Evolutionary conservation across 2,113 vertebrate genomes (phyloP).

Genomic region (Hypocryptadius cinnamomeus): DNA sequence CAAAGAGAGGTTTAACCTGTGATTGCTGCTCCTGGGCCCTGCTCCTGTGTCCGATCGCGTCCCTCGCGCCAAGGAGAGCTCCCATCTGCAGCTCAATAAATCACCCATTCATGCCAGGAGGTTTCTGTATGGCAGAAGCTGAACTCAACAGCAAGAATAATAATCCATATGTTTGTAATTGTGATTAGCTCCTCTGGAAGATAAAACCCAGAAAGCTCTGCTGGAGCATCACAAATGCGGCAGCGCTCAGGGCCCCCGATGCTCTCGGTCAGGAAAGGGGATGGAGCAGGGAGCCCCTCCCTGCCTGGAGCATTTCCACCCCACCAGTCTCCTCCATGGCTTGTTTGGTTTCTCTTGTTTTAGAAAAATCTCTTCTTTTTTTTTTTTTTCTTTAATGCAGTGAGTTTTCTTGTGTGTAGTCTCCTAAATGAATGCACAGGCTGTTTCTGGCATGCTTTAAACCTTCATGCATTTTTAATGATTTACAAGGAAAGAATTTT

Average conservation of each 20-base stretch:
- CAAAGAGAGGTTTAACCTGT: not conserved
- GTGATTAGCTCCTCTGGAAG: conserved; percentile 5
- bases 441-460: conserved; percentile 64
- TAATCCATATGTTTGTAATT: conserved; percentile 35
- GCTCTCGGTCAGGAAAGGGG: not conserved
- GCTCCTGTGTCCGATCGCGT: not conserved
- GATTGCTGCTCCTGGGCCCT: not conserved
- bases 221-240: not conserved
- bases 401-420: conserved; percentile 2
- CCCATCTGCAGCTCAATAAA: conserved; percentile 17
- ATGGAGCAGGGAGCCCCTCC: not conserved
- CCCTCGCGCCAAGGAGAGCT: not conserved
- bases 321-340: not conserved
- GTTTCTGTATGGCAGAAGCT: conserved; percentile 5
- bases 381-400: conserved; percentile 17
- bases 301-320: not conserved
- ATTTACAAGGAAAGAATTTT: conserved; percentile 71
- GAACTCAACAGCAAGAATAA: conserved; percentile 19
- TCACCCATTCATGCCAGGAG: not conserved
- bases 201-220: not conserved
- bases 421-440: conserved; percentile 53
- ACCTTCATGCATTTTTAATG: conserved; percentile 77
- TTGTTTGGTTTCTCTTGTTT: conserved; percentile 35
- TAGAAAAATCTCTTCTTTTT: conserved; percentile 25
- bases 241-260: not conserved